Percentiles rank a stretch among this genome's conserved stretches.
Evolutionary conservation across 2,888 invertebrate genomes (phyloP).

Genomic region (Mesorhabditis sp.): DNA sequence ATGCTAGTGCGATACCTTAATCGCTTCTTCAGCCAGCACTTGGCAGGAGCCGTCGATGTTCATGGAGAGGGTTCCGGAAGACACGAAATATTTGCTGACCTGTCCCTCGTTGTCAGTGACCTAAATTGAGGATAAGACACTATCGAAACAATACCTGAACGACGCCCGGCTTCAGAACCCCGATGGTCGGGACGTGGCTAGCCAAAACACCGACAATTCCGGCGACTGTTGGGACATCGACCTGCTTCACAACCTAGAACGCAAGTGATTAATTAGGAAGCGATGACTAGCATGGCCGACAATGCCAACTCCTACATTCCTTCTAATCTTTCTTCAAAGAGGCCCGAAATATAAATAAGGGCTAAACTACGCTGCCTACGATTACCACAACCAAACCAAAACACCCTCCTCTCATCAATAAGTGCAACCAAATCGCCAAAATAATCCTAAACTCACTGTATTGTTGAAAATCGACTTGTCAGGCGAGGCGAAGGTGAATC

Average conservation of each 20-base stretch:
- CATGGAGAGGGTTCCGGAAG: slow-evolving; percentile 56
- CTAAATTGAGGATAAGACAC: slow-evolving; percentile 20
- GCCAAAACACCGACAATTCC: slow-evolving; percentile 55
- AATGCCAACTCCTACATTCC: neutral
- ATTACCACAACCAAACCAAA: no score
- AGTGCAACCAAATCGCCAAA: neutral
- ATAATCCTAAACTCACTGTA: neutral
- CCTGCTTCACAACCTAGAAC: slow-evolving; percentile 52
- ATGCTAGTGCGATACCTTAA: slow-evolving; percentile 20
- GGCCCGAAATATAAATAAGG: neutral
- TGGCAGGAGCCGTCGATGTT: slow-evolving; percentile 56
- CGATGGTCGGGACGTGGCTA: slow-evolving; percentile 56
- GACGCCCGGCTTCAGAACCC: slow-evolving; percentile 56
- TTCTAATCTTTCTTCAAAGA: neutral
- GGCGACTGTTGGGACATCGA: slow-evolving; percentile 56
- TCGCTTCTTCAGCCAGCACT: slow-evolving; percentile 53
- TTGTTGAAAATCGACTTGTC: slow-evolving; percentile 26
- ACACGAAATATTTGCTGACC: slow-evolving; percentile 48
- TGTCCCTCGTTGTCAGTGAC: slow-evolving; percentile 24
- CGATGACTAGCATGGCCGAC: neutral
- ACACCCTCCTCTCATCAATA: no score
- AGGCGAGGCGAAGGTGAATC: slow-evolving; percentile 51
- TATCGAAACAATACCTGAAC: slow-evolving; percentile 51
- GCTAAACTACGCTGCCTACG: no score
- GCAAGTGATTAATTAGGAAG: neutral